phyloP scores from a whole-genome alignment of 2,113 vertebrate genomes.

The Heterocephalus glaber region DNA sequence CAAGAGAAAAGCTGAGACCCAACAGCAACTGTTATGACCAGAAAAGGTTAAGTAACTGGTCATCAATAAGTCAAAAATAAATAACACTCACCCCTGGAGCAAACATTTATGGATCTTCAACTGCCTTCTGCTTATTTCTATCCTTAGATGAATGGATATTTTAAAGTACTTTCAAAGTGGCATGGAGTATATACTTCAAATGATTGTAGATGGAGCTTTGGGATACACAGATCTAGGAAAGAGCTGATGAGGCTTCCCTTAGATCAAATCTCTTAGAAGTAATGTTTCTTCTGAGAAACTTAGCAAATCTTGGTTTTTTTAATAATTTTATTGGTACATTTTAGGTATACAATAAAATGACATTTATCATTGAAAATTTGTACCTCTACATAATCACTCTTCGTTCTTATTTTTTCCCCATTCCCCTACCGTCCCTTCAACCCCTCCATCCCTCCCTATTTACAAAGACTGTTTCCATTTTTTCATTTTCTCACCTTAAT shows the following conservation, averaged over 20 bases:
- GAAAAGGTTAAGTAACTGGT: background rate
- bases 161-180: constrained; percentile 25
- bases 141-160: background rate
- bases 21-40: background rate
- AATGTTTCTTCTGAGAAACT: background rate
- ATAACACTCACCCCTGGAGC: background rate
- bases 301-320: background rate
- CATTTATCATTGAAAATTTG: too few species aligned
- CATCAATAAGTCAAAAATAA: background rate
- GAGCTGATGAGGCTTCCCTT: background rate
- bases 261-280: background rate
- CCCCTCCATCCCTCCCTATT: too few species aligned
- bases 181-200: background rate
- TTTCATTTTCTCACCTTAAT: too few species aligned
- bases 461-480: too few species aligned
- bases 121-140: background rate
- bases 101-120: background rate
- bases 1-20: background rate
- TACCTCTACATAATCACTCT: too few species aligned
- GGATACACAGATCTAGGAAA: background rate
- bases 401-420: too few species aligned
- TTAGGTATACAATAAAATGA: too few species aligned
- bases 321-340: too few species aligned
- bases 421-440: too few species aligned
- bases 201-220: background rate